Percentiles rank a stretch among this genome's conserved stretches.
phyloP scores from a whole-genome alignment of 2,888 invertebrate species.

The Drosophila anomelani region DNA sequence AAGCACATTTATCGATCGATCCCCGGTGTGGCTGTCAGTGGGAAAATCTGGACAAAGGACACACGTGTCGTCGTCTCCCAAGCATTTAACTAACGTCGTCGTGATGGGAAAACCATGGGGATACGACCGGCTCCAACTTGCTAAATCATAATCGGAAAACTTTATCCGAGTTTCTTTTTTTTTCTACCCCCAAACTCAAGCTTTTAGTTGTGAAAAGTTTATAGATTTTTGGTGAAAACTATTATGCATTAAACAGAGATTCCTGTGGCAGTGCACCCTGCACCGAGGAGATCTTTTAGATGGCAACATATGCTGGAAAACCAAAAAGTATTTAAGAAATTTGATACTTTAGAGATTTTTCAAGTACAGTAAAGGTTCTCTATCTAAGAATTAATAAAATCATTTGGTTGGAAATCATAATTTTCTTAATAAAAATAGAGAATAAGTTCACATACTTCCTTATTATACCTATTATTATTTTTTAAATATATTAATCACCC shows the following conservation, averaged over 20 bases:
- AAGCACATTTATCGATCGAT: constrained; percentile 76
- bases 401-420: no score
- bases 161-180: constrained; percentile 1
- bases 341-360: constrained; percentile 33
- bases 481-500: not conserved
- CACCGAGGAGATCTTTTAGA: not conserved
- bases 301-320: constrained; percentile 7
- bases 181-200: not conserved
- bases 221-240: constrained; percentile 13
- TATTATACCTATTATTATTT: not conserved
- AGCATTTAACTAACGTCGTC: constrained; percentile 19
- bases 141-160: constrained; percentile 18
- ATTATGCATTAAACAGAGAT: not conserved
- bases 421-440: not conserved
- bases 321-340: not conserved
- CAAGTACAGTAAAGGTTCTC: constrained; percentile 23
- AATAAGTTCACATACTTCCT: not conserved
- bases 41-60: constrained; percentile 52
- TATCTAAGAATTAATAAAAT: not conserved
- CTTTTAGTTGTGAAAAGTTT: constrained; percentile 7
- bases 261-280: constrained; percentile 1
- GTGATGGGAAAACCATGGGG: constrained; percentile 18
- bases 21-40: constrained; percentile 2
- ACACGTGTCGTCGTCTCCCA: constrained; percentile 31
- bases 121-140: constrained; percentile 6